Base-by-base conservation (phyloP, 1,140 invertebrate genomes). In the Portunus trituberculatus region DNA sequence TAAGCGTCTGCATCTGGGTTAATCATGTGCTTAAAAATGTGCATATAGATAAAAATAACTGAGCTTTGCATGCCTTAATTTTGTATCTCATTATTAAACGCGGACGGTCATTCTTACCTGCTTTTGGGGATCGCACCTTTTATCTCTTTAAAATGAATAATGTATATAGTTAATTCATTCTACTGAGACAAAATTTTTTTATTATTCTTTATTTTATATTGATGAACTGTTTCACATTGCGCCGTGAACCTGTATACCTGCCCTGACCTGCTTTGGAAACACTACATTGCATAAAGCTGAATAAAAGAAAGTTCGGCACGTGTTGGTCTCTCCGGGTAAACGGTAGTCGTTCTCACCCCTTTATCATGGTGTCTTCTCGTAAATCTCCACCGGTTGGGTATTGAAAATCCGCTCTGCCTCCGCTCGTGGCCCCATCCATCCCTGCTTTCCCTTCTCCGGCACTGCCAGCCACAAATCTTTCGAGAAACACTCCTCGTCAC, bases 291-390 rank as follows among this genome's bases (percentile, higher is more conserved):
- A 7, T 76, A n/a, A 76, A 16, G n/a, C 20, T n/a, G n/a, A 0
- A 76, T 76, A 76, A 76, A 25, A n/a, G 67, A 76, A 76, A 76
- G n/a, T 25, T 76, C 20, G 4, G 20, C 16, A n/a, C n/a, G 67
- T 76, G 67, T n/a, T 76, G 67, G n/a, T 25, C 67, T n/a, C 67
- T 76, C 67, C 12, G n/a, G 67, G 67, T 76, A 76, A 76, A 76
- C 67, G 67, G 67, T 25, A 76, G 67, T 76, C 20, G 67, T 76
- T 76, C 67, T 76, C 67, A 76, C 67, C 52, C 52, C 52, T 76
- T n/a, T 76, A 76, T 76, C 67, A 76, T 76, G 67, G 67, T 76
- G 67, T 76, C 67, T 76, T 76, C 67, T n/a, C 67, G 67, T 76
- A 76, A 76, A 76, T 76, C n/a, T 76, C 67, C n/a, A 20, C 6